Base-by-base conservation (phyloP, 2,113 vertebrate species). In the Ascaphus truei region DNA sequence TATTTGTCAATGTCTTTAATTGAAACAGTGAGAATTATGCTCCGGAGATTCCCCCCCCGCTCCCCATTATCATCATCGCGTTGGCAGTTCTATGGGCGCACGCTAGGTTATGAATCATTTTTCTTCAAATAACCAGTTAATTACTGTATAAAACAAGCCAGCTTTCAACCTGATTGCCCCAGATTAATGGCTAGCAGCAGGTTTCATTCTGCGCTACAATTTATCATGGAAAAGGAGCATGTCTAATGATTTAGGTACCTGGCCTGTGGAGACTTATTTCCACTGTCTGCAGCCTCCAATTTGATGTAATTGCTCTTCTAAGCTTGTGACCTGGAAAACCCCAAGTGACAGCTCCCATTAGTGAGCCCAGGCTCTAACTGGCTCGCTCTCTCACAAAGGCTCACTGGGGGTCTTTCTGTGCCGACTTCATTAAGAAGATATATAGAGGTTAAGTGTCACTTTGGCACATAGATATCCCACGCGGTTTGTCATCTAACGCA, bases 101-200 rank as follows among this genome's bases (percentile, higher is more conserved):
- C 79, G 37, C 75, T 83, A 77, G 72, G 81, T 84, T 83, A 86
- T 91, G 85, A 81, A 92, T 92, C 90, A 87, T 86, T 84, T 85
- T 89, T 85, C 88, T 72, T 53, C 85, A 93, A 92, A 90, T 90
- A 93, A 92, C 91, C 88, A 86, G 82, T 92, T 95, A 96, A 98
- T 97, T 95, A 94, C 92, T 84, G 92, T 88, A 89, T 84, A 88
- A 92, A 93, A 89, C 88, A 87, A 83, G 76, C 82, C 82, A 84
- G 88, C 84, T 88, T 92, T 88, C 88, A 90, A 92, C 87, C 88
- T 92, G 89, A 93, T 92, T 91, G 90, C 88, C 88, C 86, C 83
- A 95, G 95, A 98, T 97, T 94, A 98, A 97, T 97, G 93, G 86
- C 90, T 84, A 82, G 88, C 90, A 87, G 84, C 72, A 34, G 82